Evolutionary conservation across 2,113 vertebrate species (phyloP), one percentile per base, ranked within the genome.

Genomic region (Ondatra zibethicus): DNA sequence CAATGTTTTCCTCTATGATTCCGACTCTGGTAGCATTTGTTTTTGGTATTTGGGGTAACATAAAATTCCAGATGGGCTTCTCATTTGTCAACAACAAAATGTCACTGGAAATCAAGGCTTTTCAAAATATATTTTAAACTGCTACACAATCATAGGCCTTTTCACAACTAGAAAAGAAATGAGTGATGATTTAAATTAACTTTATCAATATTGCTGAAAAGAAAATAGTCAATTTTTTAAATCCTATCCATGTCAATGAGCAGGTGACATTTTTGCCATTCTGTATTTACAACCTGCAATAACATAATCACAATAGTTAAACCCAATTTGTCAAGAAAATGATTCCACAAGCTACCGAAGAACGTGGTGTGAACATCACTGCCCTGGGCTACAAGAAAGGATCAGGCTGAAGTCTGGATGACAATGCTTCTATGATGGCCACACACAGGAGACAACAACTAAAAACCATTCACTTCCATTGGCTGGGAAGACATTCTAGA

Each of bases 301-400:
- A 95, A 93, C 55, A 92, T 81, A 94, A 97, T 95, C 80, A 86
- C 96, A 93, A 73, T 11, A 93, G 95, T 88, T 84, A 94, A 96
- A 91, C 45, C 77, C 96, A 96, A 80, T 95, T 92, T 91, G 70
- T 86, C 92, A 70, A 94, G 91, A 97, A 96, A 97, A 95, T 70
- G 25, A 89, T 86, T 97, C 94, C 96, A 94, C 81, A 96, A 91
- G 55, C 92, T 95, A 87, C 93, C 91, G 88, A 58, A 92, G 93
- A 95, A 96, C 55, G 78, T 91, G 52, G 91, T 93, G 25, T 70
- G 88, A 89, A n/a, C 65, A 75, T 97, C 96, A 95, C 13, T 5
- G 45, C 96, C 98, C 97, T 97, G 95, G 87, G 95, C 97, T 93
- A 84, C 92, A 93, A 94, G 52, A 42, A 55, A 87, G 97, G 65